Evolutionary conservation across 1,140 invertebrate species (phyloP).

Genomic region (Phocides pigmalion): DNA sequence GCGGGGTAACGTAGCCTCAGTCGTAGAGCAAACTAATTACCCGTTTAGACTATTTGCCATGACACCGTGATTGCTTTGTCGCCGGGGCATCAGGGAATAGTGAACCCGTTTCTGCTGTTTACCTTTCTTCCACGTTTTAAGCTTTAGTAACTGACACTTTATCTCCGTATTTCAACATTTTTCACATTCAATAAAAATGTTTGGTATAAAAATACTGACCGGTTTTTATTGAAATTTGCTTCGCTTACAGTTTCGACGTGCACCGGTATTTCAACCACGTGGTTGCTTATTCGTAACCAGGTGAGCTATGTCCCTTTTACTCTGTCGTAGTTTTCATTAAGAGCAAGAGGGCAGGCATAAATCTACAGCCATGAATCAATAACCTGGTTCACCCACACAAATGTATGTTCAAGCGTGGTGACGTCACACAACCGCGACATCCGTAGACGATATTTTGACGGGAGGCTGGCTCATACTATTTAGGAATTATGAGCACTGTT

Average conservation of each 20-base stretch:
- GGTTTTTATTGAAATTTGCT: conserved; percentile 15
- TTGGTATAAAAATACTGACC: conserved; percentile 12
- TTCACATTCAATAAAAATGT: conserved; percentile 9
- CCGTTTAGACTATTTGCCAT: conserved; percentile 73
- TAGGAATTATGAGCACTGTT: conserved; percentile 69
- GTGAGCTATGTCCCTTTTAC: conserved; percentile 61
- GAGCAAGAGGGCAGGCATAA: conserved; percentile 75
- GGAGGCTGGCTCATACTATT: conserved; percentile 59
- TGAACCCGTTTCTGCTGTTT: neutral
- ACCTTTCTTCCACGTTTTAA: neutral
- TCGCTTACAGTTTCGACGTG: neutral
- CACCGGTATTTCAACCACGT: conserved; percentile 42
- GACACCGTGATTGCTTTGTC: conserved; percentile 65
- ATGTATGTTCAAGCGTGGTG: conserved; percentile 52
- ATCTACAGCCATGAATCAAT: conserved; percentile 78
- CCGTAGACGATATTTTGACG: conserved; percentile 79
- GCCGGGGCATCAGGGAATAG: conserved; percentile 35
- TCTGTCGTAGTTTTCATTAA: conserved; percentile 69
- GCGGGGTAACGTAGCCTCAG: conserved; percentile 33
- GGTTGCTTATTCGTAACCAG: conserved; percentile 53
- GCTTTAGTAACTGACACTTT: neutral
- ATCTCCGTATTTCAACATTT: neutral
- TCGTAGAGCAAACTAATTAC: conserved; percentile 74
- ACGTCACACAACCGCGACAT: conserved; percentile 61
- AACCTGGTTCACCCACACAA: conserved; percentile 74